A percentile compares a stretch with the other conserved stretches of the same genome.
phyloP scores from a whole-genome alignment of 2,888 invertebrate species.

The Tenthredo distinguenda region DNA sequence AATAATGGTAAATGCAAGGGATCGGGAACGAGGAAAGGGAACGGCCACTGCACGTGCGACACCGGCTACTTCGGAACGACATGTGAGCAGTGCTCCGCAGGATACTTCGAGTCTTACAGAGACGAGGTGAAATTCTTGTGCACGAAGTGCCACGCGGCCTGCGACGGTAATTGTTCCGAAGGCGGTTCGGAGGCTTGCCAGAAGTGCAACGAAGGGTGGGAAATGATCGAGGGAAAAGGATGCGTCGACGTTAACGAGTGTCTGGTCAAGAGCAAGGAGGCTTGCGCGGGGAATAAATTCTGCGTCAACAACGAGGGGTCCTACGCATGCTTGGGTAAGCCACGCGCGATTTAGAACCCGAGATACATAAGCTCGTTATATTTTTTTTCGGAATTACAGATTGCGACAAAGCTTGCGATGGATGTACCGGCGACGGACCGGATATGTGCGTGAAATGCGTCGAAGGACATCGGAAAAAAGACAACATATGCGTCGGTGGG shows the following conservation, averaged over 20 bases:
- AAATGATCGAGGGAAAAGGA: conserved; percentile 85
- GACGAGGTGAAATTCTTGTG: conserved; percentile 88
- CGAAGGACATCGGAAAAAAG: conserved; percentile 85
- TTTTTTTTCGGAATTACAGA: conserved; percentile 72
- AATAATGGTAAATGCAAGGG: conserved; percentile 93
- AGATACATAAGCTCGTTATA: no score
- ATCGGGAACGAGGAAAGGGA: conserved; percentile 95
- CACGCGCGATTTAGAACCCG: neutral
- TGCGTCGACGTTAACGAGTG: conserved; percentile 95
- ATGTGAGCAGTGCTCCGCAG: conserved; percentile 89
- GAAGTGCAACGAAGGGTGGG: conserved; percentile 87
- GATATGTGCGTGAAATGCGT: conserved; percentile 94
- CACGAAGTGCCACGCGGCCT: conserved; percentile 89
- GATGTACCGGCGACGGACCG: conserved; percentile 94
- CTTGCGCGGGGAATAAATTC: conserved; percentile 85
- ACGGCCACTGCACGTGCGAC: conserved; percentile 93
- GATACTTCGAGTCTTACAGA: conserved; percentile 87
- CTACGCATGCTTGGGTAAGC: conserved; percentile 84
- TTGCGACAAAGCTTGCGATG: conserved; percentile 91
- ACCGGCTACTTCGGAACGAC: conserved; percentile 88
- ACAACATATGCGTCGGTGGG: conserved; percentile 89
- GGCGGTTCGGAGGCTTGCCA: conserved; percentile 86
- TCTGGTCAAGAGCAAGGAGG: conserved; percentile 80
- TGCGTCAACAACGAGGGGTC: conserved; percentile 95
- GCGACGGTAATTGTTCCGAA: conserved; percentile 87